Evolutionary conservation across 2,113 vertebrate genomes (phyloP).

Genomic region (Pithys albifrons): DNA sequence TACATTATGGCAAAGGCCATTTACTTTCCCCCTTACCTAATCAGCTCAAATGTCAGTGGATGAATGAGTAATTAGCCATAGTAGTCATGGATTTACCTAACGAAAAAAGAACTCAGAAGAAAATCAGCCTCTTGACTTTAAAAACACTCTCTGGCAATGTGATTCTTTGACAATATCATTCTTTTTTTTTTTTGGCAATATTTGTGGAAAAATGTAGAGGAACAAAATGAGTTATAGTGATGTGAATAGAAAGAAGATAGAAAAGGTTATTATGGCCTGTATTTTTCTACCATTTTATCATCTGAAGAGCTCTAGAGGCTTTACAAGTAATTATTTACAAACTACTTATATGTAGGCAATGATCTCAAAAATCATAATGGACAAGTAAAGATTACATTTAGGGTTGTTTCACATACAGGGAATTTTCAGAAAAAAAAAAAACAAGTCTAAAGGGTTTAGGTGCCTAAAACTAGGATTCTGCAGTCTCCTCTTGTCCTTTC

Average conservation of each 20-base stretch:
- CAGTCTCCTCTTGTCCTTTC: neutral
- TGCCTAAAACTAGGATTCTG: neutral
- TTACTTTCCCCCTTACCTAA: neutral
- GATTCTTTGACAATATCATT: neutral
- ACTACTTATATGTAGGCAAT: neutral
- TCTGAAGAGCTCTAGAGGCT: neutral
- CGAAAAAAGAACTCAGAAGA: neutral
- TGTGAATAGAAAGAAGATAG: neutral
- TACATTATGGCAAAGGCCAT: neutral
- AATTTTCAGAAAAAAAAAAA: neutral
- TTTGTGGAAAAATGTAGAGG: neutral
- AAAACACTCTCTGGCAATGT: neutral
- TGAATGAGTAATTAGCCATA: neutral
- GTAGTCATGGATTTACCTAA: neutral
- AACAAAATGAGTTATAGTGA: neutral
- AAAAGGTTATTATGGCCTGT: neutral
- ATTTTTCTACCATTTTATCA: neutral
- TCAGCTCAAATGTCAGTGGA: neutral
- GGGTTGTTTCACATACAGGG: neutral
- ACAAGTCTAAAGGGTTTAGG: neutral
- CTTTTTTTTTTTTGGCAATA: neutral
- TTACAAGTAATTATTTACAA: neutral
- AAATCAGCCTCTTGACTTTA: conserved; percentile 10
- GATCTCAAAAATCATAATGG: neutral
- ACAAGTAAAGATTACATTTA: neutral